Evolutionary conservation across 2,888 invertebrate genomes (phyloP), one percentile per base, ranked within the genome.

Genomic region (Anagyrus pseudococci): DNA sequence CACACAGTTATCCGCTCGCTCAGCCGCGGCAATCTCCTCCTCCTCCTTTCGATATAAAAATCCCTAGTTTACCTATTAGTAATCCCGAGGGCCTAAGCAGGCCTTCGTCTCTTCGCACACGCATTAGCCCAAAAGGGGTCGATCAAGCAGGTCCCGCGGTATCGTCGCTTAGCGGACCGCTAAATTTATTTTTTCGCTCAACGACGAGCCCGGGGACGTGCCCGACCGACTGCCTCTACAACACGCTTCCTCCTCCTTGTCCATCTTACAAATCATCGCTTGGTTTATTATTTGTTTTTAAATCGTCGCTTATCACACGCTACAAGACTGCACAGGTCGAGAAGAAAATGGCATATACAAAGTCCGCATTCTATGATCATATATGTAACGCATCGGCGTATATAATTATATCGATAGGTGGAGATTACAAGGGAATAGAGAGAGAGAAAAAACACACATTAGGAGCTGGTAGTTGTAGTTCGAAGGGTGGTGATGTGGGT

Each of bases 61-160:
- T 69, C 69, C 72, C 73, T 74, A 70, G 62, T 60, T 72, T 75
- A 76, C 70, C 62, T 65, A 53, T 70, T 71, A 50, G 50, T 53
- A 75, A 73, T 53, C 68, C 73, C 15, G n/a, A n/a, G n/a, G n/a
- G n/a, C n/a, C n/a, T n/a, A n/a, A n/a, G n/a, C n/a, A n/a, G n/a
- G n/a, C n/a, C n/a, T n/a, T n/a, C n/a, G n/a, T n/a, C n/a, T n/a
- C n/a, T n/a, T n/a, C n/a, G n/a, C n/a, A n/a, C n/a, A n/a, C n/a
- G n/a, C n/a, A n/a, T n/a, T n/a, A n/a, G n/a, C n/a, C n/a, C n/a
- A n/a, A n/a, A n/a, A n/a, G n/a, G n/a, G n/a, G n/a, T n/a, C n/a
- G n/a, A n/a, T n/a, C n/a, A n/a, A n/a, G n/a, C n/a, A n/a, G n/a
- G n/a, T n/a, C n/a, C n/a, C n/a, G n/a, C n/a, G n/a, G n/a, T n/a